Evolutionary conservation across 2,888 invertebrate genomes (phyloP).

Genomic region (Sepioteuthis lessoniana): DNA sequence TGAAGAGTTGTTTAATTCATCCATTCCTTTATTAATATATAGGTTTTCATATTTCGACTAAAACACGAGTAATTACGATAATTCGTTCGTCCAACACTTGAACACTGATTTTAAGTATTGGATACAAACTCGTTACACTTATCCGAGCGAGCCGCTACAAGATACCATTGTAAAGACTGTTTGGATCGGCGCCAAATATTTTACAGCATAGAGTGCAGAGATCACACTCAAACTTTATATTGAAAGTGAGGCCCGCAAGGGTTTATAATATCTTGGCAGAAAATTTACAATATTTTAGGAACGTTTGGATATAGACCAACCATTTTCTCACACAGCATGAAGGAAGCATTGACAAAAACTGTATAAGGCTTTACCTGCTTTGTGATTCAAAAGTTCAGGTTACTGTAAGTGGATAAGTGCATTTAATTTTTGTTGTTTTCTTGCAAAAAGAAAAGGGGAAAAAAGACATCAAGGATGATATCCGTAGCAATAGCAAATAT

Average conservation of each 20-base stretch:
- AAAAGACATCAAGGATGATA: no score
- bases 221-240: background rate
- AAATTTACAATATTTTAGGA: background rate
- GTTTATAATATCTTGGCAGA: background rate
- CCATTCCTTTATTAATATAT: no score
- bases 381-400: background rate
- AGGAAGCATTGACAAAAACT: background rate
- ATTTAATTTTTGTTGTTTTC: background rate
- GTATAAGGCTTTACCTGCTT: background rate
- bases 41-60: no score
- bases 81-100: no score
- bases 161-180: background rate
- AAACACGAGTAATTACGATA: no score
- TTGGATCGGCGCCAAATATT: background rate
- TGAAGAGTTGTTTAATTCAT: no score
- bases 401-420: no score
- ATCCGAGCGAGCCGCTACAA: background rate
- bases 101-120: no score
- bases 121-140: background rate
- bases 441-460: no score
- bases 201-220: background rate
- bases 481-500: no score
- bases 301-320: background rate
- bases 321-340: background rate
- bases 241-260: constrained; percentile 33